phyloP scores from a whole-genome alignment of 1,140 invertebrate species.

The Cydia amplana region DNA sequence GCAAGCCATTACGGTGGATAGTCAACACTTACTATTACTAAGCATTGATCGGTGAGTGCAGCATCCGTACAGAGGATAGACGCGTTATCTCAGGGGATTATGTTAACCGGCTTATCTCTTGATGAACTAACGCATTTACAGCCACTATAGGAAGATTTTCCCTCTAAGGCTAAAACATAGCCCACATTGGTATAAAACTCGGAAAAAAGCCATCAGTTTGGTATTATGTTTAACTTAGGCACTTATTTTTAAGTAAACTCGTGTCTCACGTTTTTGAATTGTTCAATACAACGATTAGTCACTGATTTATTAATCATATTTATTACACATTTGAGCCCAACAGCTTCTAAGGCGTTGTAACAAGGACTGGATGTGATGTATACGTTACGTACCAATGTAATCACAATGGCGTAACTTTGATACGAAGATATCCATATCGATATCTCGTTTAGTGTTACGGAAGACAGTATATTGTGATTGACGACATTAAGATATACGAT shows the following conservation, averaged over 20 bases:
- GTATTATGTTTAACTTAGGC: too few species aligned
- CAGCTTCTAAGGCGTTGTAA: background rate
- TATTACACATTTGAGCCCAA: background rate
- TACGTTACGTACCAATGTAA: conserved; percentile 18
- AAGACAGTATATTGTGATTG: conserved; percentile 27
- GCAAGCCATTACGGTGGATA: too few species aligned
- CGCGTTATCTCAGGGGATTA: conserved; percentile 38
- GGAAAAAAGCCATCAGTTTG: too few species aligned
- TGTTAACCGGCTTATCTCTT: conserved; percentile 39
- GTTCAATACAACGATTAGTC: too few species aligned
- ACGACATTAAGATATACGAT: conserved; percentile 27
- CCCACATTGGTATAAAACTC: too few species aligned
- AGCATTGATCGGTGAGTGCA: conserved; percentile 55
- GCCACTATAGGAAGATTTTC: background rate
- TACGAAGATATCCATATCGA: conserved; percentile 30
- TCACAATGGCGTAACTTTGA: conserved; percentile 28
- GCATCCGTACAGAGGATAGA: conserved; percentile 45
- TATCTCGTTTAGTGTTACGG: conserved; percentile 29
- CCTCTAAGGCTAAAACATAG: too few species aligned
- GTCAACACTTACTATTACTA: conserved; percentile 55
- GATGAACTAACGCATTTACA: conserved; percentile 33
- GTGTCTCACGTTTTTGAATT: too few species aligned
- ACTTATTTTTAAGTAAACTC: too few species aligned
- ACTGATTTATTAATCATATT: background rate
- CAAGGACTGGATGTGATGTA: conserved; percentile 13